Base-by-base conservation (phyloP, 2,888 invertebrate genomes). In the Ophion costatus region DNA sequence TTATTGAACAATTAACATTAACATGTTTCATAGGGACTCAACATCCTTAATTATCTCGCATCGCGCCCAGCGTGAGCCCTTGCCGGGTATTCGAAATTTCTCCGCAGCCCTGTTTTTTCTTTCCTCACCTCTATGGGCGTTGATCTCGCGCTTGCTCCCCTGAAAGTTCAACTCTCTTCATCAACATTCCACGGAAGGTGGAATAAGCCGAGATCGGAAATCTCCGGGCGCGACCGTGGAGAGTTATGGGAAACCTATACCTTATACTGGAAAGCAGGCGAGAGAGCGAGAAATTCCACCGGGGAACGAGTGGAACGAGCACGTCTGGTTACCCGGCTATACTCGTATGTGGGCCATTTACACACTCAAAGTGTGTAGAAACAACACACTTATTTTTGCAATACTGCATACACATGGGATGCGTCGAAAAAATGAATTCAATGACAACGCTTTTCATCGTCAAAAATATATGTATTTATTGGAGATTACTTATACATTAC, bases 31-130 rank as follows among this genome's bases (percentile, higher is more conserved):
- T n/a, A n/a, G n/a, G n/a, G n/a, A n/a, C n/a, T n/a, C n/a, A n/a
- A n/a, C n/a, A n/a, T n/a, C n/a, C n/a, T n/a, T n/a, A 90, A 89
- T 90, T 89, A 90, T 87, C 86, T 87, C 66, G 80, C 80, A 38
- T 38, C 81, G 84, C 51, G 78, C 77, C 38, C 75, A 88, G 85
- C 89, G 87, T 88, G 89, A 86, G 88, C 87, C 90, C 89, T 89
- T 89, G 88, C 89, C 42, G 38, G 56, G 51, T 79, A 66, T 79
- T 79, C 86, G 86, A 89, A 89, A 88, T 89, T 75, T 84, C 87
- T 82, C 83, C 76, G 64, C 33, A 63, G 56, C 20, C 22, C 6
- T 59, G 42, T 33, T 57, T 80, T 59, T 22, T 51, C 20, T 69
- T 75, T 70, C 73, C n/a, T 42, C 42, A 59, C 67, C 59, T 77